Evolutionary conservation across 2,888 invertebrate species (phyloP), one percentile per base, ranked within the genome.

Genomic region (Mythimna loreyi): DNA sequence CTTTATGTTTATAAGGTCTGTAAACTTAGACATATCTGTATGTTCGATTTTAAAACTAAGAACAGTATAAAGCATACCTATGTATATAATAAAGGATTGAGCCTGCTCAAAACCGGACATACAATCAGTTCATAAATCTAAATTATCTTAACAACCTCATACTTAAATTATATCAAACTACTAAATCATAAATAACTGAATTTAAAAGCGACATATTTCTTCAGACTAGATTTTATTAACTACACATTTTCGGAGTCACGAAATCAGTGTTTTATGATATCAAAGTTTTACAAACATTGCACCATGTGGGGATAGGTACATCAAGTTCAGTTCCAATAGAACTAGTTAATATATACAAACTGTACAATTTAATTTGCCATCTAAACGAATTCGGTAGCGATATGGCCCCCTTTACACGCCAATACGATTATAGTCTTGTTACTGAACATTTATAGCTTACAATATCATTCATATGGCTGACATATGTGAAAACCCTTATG

Each of bases 141-240:
- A 66, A 61, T 11, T 43, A 73, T 25, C 36, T 33, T 19, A 21
- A n/a, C 36, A 25, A 23, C 43, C 52, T 57, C 40, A 11, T 56
- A 56, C 47, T 30, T 7, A 53, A 53, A 25, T 45, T 45, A 45
- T 61, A 75, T 65, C 66, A 68, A 75, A 78, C 67, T 71, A 82
- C 60, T 67, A 73, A 70, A 75, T 63, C 68, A 75, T 72, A 76
- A 84, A 86, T 53, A 75, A 81, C 86, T 89, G 86, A 71, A 85
- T 87, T 85, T 87, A 90, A 91, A 92, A 92, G 90, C 92, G 91
- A 91, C 81, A 84, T 83, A 84, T 83, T 86, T 87, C 85, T 90
- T 92, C 93, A 93, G 95, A 95, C 95, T 95, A 95, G 95, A 95
- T 91, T 92, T 88, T 89, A 75, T 70, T 88, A 91, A 87, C 90